Conservation (phyloP, 2,888 invertebrate species). For the Mechanitis messenoides region DNA sequence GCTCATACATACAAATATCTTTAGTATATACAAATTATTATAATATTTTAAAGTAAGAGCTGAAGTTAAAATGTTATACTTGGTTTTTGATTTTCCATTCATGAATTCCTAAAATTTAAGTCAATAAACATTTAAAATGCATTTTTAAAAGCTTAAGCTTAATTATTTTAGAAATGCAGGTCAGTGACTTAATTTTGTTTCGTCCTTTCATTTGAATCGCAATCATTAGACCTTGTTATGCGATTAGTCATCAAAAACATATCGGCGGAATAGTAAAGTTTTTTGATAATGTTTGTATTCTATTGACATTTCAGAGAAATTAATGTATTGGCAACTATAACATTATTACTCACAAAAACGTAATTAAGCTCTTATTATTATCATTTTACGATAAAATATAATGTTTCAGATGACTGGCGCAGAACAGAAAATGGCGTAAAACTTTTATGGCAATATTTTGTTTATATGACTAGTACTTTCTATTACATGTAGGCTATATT, state of each 20-base stretch:
- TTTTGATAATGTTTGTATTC: conserved; percentile 14
- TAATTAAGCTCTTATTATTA: conserved; percentile 18
- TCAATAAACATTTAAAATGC: no score
- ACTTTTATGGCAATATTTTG: conserved; percentile 34
- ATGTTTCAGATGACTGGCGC: conserved; percentile 54
- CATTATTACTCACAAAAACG: background rate
- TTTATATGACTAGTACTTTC: background rate
- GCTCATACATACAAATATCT: no score
- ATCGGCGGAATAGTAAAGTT: conserved; percentile 31
- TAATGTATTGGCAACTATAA: background rate
- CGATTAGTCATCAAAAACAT: conserved; percentile 59
- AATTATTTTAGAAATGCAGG: conserved; percentile 18
- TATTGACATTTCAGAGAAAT: background rate
- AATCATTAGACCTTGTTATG: conserved; percentile 44
- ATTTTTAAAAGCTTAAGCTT: background rate
- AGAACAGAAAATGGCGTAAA: conserved; percentile 71
- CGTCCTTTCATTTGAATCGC: conserved; percentile 38
- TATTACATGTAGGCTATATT: background rate
- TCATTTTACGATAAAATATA: conserved; percentile 40
- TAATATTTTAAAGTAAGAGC: no score
- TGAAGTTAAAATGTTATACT: no score
- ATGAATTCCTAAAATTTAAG: no score
- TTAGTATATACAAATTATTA: no score
- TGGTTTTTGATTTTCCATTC: no score
- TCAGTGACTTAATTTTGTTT: conserved; percentile 32